A percentile compares a stretch with the other conserved stretches of the same genome.
Conservation (phyloP, 2,113 vertebrate species). For the Vulpes lagopus region DNA sequence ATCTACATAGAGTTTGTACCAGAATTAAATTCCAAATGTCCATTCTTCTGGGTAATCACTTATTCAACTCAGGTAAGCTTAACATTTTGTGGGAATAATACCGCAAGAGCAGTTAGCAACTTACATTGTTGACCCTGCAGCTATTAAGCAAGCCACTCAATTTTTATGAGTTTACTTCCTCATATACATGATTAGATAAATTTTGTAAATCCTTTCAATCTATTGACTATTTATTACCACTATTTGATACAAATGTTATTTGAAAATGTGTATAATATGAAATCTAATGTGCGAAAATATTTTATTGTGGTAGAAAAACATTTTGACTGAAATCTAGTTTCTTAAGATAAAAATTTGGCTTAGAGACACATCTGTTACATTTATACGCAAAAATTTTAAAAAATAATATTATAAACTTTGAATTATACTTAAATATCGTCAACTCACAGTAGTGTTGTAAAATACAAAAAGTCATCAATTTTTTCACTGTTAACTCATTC, state of each 20-base stretch:
- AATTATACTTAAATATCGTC: background rate
- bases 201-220: background rate
- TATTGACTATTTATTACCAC: background rate
- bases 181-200: background rate
- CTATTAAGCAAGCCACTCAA: background rate
- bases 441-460: background rate
- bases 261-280: background rate
- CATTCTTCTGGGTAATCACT: constrained; percentile 6
- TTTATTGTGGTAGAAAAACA: constrained; percentile 3
- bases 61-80: background rate
- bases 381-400: background rate
- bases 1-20: background rate
- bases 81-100: background rate
- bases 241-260: background rate
- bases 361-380: background rate
- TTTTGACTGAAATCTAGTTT: background rate
- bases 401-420: background rate
- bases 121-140: background rate
- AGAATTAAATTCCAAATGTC: constrained; percentile 14
- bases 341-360: background rate
- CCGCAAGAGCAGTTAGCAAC: background rate
- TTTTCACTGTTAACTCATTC: background rate
- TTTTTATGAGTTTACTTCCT: background rate
- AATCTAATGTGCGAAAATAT: background rate
- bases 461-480: background rate